Percentiles rank a stretch among this genome's conserved stretches.
These are phyloP conservation scores for Clarias pachynema DNA, from an alignment of 2,797 vertebrate genomes.

Conservation along the genomic window DNA sequence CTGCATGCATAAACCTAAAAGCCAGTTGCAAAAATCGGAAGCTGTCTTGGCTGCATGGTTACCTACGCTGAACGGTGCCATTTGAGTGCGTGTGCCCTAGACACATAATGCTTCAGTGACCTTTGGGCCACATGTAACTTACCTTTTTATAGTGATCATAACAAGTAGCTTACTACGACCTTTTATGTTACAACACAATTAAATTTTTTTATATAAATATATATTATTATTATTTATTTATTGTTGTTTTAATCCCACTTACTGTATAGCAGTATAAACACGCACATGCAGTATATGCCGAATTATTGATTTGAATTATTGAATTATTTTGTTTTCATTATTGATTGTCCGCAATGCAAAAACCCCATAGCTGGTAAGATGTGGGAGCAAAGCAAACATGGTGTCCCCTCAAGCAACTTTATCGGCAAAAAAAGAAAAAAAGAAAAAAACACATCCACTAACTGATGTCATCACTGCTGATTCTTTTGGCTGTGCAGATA, in stretches of 20 bases:
- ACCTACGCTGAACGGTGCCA: neutral
- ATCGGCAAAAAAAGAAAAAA: no score
- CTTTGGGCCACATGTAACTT: conserved; percentile 69
- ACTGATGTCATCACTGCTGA: neutral
- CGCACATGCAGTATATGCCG: neutral
- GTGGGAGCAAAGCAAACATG: neutral
- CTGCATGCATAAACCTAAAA: neutral
- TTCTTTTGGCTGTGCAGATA: conserved; percentile 69
- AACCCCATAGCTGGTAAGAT: neutral
- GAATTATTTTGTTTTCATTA: neutral
- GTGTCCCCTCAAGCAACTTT: neutral
- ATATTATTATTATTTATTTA: no score
- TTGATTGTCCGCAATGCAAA: neutral
- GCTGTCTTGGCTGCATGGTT: neutral
- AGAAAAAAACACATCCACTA: no score
- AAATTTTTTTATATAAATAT: no score
- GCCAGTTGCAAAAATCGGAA: neutral
- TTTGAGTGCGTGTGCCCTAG: neutral
- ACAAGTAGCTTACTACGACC: conserved; percentile 69
- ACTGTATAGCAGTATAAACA: neutral
- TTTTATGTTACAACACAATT: conserved; percentile 67
- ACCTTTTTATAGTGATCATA: conserved; percentile 73
- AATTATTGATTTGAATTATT: neutral
- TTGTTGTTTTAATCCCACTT: conserved; percentile 57
- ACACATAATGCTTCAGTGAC: neutral